Evolutionary conservation across 2,113 vertebrate genomes (phyloP), one percentile per base, ranked within the genome.

Genomic region (Pelvicachromis taeniatus): DNA sequence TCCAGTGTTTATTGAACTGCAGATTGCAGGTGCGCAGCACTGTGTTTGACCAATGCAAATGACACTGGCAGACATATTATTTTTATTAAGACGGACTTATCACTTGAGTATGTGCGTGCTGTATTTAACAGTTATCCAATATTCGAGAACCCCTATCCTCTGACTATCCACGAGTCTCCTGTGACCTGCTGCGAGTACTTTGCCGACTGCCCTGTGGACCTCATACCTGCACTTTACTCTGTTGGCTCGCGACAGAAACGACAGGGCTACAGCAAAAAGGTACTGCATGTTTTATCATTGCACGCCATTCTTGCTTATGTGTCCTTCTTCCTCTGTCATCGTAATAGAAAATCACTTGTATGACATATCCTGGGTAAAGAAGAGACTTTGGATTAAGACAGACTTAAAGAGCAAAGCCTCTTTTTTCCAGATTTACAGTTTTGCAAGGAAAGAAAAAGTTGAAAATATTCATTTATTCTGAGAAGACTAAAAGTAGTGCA

Each of bases 211-310:
- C 97, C 98, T 84, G 98, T 96, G 94, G 99, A 99, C 94, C 97
- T 99, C 93, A 98, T 99, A 95, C 99, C 98, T 96, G 99, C 98
- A 94, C 98, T 99, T 95, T 99, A 99, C 95, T 99, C 97, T 80
- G 98, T 98, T 88, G 99, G 99, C 80, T 97, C 97, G 40, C 97
- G 98, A 89, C 99, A 99, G 94, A 99, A 99, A 92, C 97, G 99
- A 89, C 98, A 99, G 95, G 99, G 98, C 87, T 99, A 99, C 95
- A 99, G 98, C 96, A 99, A 99, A 96, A 99, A 98, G 98, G 99
- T 99, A 96, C 26, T 2, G 2, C 33, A 13, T 53, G 19, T 23
- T 48, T 19, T 4, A 59, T 9, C 26, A 56, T 14, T 40, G 31
- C 4, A 35, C 13, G 11, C 16, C 38, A 45, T 23, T 9, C 21